Base-by-base conservation (phyloP, 2,797 vertebrate species). In the Podarcis lilfordi region DNA sequence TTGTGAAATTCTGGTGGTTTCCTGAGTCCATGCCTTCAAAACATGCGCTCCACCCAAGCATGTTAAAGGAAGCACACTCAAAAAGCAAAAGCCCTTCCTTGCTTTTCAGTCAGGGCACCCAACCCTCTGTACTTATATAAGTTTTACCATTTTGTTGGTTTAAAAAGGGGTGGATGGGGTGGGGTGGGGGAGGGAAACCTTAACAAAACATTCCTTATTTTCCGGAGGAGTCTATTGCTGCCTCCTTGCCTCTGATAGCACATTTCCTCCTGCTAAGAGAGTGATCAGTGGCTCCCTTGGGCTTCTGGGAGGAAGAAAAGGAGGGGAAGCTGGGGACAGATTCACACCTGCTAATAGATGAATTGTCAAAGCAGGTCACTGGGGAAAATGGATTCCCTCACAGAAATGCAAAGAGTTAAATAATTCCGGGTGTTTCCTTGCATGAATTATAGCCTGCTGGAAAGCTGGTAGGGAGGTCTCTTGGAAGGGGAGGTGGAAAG, bases 291-390 rank as follows among this genome's bases (percentile, higher is more conserved):
- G 2, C 79, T 94, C 92, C 89, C 89, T 74, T 77, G 92, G 83
- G 92, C 29, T 91, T 82, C 37, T 35, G 77, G 29, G 64, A 66
- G 79, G 71, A 27, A 85, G 80, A 84, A 72, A 88, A 81, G 75
- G 35, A 74, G 89, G n/a, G 23, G 59, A 68, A 89, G 86, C 89
- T 92, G 78, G 90, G 91, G 92, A 86, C 13, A 1, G 40, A 92
- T 94, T 95, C 91, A 88, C 91, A 91, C 93, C 85, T 93, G 1
- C 89, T 94, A 91, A 91, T 91, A 89, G 90, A 92, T 86, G 82
- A 94, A 79, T 89, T 61, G 59, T 94, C 89, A 91, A 89, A 94
- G 91, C 84, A 85, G 13, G 15, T 45, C 88, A 89, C 68, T 59
- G 23, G 10, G 68, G 90, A 2, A 64, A 85, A 80, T 40, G 25